Base-by-base conservation (phyloP, 2,888 invertebrate genomes). In the Apodemia mormo region DNA sequence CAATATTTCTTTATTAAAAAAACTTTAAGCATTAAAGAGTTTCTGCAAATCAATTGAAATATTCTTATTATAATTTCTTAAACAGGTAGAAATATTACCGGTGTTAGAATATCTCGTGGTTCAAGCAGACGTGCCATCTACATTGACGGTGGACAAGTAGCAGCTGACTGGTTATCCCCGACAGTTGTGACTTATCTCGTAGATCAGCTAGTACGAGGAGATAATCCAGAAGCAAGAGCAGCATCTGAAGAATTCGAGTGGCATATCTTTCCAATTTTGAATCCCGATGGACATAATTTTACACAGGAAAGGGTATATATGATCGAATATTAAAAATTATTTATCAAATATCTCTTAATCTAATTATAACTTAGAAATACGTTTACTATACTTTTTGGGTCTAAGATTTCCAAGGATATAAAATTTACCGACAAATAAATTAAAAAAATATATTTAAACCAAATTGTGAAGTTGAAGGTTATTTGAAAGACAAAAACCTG, bases 211-310 rank as follows among this genome's bases (percentile, higher is more conserved):
- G 83, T 96, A 12, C 94, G 90, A 70, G 95, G 95, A 52, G 82
- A 89, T 0, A 87, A 94, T 40, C 76, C 85, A 0, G 90, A 92
- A 14, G 84, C 95, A 0, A 85, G 84, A 69, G 74, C 83, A 8
- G 92, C 95, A 9, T 93, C 94, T 0, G 88, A 94, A 68, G 90
- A 91, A 49, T 94, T 94, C 77, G 96, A 96, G 75, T 97, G 96
- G 96, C 96, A 96, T 81, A 94, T 97, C 71, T 93, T 97, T 73
- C 97, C 97, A 0, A 88, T 95, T 29, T 85, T 95, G 37, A 97
- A 97, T 82, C 96, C 96, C 10, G 97, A 97, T 87, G 97, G 97
- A 2, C 96, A 94, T 77, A 95, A 94, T 52, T 96, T 94, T 82
- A 94, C 96, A 0, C 96, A 96, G 78, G 93, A 94, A 4, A 84